phyloP scores from a whole-genome alignment of 2,888 invertebrate genomes.

The Campopleginae sp. region DNA sequence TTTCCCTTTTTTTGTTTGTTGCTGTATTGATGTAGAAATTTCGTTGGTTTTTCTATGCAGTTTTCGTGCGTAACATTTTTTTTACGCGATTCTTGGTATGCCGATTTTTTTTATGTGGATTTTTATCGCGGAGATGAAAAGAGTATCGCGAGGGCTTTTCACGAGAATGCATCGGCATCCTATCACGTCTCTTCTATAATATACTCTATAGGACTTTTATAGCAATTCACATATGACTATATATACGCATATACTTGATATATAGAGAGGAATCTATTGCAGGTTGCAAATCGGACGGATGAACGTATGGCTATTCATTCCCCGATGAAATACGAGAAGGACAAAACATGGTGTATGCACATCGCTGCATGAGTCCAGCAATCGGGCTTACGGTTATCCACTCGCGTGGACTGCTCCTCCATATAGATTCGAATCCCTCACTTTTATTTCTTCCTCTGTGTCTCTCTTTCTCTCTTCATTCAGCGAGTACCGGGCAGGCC shows the following conservation, averaged over 20 bases:
- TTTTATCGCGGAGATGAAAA: constrained; percentile 73
- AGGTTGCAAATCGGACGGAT: constrained; percentile 60
- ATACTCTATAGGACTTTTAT: constrained; percentile 22
- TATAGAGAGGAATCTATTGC: constrained; percentile 61
- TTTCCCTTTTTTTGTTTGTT: constrained; percentile 29
- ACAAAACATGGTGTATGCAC: constrained; percentile 52
- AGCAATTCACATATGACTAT: background rate
- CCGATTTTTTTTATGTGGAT: constrained; percentile 56
- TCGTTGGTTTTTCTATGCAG: constrained; percentile 34
- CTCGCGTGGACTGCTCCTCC: constrained; percentile 53
- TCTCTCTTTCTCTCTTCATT: constrained; percentile 58
- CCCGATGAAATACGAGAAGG: constrained; percentile 58
- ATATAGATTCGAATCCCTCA: constrained; percentile 68
- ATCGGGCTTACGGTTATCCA: constrained; percentile 74
- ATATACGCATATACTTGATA: constrained; percentile 13
- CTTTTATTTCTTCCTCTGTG: constrained; percentile 60
- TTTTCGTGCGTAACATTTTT: constrained; percentile 18
- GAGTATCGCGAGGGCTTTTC: constrained; percentile 69
- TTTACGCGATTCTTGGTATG: constrained; percentile 30
- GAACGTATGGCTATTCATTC: constrained; percentile 64
- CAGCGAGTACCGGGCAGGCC: constrained; percentile 44
- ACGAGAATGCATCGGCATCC: constrained; percentile 64
- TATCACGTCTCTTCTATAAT: constrained; percentile 52
- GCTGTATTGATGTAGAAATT: constrained; percentile 29
- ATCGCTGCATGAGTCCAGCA: constrained; percentile 72